Base-by-base conservation (phyloP, 1,140 invertebrate genomes). In the Gerris buenoi region DNA sequence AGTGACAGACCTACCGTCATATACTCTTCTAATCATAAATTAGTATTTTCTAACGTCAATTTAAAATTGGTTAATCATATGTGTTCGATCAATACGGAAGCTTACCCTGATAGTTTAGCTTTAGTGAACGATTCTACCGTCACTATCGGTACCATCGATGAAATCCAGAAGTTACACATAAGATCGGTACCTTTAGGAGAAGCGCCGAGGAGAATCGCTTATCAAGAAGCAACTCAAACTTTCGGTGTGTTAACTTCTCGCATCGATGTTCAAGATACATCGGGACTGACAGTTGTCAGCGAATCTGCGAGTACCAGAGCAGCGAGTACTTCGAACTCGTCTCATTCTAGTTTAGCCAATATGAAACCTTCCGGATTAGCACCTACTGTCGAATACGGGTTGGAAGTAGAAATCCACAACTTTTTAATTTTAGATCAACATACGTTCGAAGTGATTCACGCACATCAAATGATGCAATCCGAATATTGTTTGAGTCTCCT, bases 11-110 rank as follows among this genome's bases (percentile, higher is more conserved):
- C 97, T 0, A 97, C 96, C 0, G 96, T 99, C 1, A 98, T 99
- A 70, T 99, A 98, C 80, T 97, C 94, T 10, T 97, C 93, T 10
- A 99, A 98, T 81, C 93, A 98, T 75, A 99, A 99, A 79, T 81
- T 99, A 2, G 95, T 99, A 0, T 99, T 99, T 79, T 98, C 95
- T 25, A 99, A 98, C 81, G 97, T 99, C 1, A 99, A 99, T 79
- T 81, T 99, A 14, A 94, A 95, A 76, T 93, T 98, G 79, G 96
- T 99, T 0, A 94, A 93, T 74, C 93, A 98, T 75, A 98, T 99
- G 94, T 99, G 96, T 78, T 94, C 94, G 0, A 77, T 98, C 1
- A 96, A 98, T 79, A 90, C 95, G 0, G 86, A 92, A 74, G 89
- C 91, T 0, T 98, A 97, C 80, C 90, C 92, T 0, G 93, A 97